Base-by-base conservation (phyloP, 2,797 vertebrate genomes). In the Semaprochilodus insignis region DNA sequence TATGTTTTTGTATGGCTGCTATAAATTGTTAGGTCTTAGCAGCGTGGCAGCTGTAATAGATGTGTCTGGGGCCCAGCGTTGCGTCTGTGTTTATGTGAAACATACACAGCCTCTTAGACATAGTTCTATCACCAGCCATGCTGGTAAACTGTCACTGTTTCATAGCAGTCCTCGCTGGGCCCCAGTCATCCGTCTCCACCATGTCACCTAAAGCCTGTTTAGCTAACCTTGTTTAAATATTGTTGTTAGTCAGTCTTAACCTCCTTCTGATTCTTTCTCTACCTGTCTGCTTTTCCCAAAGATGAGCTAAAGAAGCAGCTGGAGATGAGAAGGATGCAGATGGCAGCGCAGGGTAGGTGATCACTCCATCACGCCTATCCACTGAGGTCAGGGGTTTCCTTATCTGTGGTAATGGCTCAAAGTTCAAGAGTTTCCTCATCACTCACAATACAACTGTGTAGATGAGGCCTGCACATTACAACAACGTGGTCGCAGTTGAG, bases 281-380 rank as follows among this genome's bases (percentile, higher is more conserved):
- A 69, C 19, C 55, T 85, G 52, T 76, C 51, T 82, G 34, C 27
- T 52, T 6, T 31, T 48, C 17, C 34, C 51, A 75, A 48, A 87
- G 86, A 77, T 81, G 81, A 87, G 10, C 62, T 87, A 52, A 87
- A 87, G 79, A 74, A 55, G 44, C 75, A 85, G 71, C 19, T 87
- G 65, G 80, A 83, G 74, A 77, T 34, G 6, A 87, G 86, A 70
- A 74, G 86, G 52, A 83, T 79, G 81, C 81, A 81, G 72, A 71
- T 83, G 25, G 86, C 86, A 73, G 86, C 70, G 0, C 84, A 85
- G 82, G 84, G 86, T 87, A 67, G n/a, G 83, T 81, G 25, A 67
- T 16, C 44, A 36, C 25, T 14, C 25, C 52, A 7, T 55, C 25
- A 19, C 31, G 44, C 21, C 44, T 70, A 4, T 70, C 8, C 10